These are phyloP conservation scores for Hyperoplus immaculatus DNA, from an alignment of 2,797 vertebrate genomes.

Conservation along the genomic window DNA sequence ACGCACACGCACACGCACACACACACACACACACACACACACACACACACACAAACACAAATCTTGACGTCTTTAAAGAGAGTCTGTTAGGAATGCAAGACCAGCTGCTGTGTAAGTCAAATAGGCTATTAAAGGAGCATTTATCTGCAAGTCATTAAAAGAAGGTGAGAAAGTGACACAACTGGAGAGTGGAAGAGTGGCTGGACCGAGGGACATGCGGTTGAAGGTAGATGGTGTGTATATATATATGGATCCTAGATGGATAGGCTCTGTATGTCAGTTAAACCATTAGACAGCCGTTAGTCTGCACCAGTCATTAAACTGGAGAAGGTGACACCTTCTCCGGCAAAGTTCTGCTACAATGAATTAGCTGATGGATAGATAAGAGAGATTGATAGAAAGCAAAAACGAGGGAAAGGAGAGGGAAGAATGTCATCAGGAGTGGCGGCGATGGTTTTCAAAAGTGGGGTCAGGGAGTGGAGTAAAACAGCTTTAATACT, in stretches of 20 bases:
- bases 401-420: slow-evolving; percentile 36
- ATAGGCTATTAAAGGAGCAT: slow-evolving; percentile 73
- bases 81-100: slow-evolving; percentile 61
- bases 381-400: slow-evolving; percentile 59
- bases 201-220: slow-evolving; percentile 57
- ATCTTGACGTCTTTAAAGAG: slow-evolving; percentile 55
- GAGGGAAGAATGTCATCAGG: slow-evolving; percentile 24
- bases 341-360: slow-evolving; percentile 50
- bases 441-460: slow-evolving; percentile 16
- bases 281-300: slow-evolving; percentile 67
- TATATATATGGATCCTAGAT: slow-evolving; percentile 53
- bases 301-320: slow-evolving; percentile 64
- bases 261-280: slow-evolving; percentile 61
- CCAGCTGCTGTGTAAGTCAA: slow-evolving; percentile 76
- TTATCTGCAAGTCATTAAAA: slow-evolving; percentile 75
- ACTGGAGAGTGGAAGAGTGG: slow-evolving; percentile 59
- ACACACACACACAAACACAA: slow-evolving; percentile 7
- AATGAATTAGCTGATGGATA: slow-evolving; percentile 46
- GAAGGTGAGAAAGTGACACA: slow-evolving; percentile 73
- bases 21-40: slow-evolving; percentile 1
- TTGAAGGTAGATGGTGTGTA: slow-evolving; percentile 36
- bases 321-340: slow-evolving; percentile 64
- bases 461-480: slow-evolving; percentile 23
- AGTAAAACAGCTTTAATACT: slow-evolving; percentile 37
- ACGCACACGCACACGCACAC: no score